Percentiles rank a stretch among this genome's conserved stretches.
Conservation (phyloP, 1,140 invertebrate genomes). For the Apocrypta bakeri region DNA sequence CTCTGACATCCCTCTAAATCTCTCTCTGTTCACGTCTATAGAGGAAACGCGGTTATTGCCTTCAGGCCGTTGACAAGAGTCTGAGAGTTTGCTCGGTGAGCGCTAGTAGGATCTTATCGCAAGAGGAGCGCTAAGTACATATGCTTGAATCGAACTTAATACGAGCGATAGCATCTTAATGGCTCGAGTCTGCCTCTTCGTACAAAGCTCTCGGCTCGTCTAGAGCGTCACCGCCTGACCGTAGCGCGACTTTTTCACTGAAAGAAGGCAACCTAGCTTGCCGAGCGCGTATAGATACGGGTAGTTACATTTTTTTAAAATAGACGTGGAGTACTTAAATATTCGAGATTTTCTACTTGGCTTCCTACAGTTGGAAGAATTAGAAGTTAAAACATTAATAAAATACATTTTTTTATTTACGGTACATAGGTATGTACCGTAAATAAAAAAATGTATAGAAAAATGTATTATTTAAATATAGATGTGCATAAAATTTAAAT, state of each 20-base stretch:
- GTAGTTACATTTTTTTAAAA: background rate
- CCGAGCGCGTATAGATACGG: background rate
- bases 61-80: conserved; percentile 12
- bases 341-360: background rate
- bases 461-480: no score
- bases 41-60: conserved; percentile 5
- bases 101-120: conserved; percentile 53
- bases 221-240: background rate
- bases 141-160: conserved; percentile 62
- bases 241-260: conserved; percentile 31
- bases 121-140: conserved; percentile 57
- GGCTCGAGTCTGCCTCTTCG: conserved; percentile 13
- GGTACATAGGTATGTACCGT: no score
- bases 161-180: conserved; percentile 58
- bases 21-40: background rate
- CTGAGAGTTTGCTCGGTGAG: background rate
- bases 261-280: background rate
- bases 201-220: conserved; percentile 29
- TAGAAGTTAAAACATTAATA: no score
- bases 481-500: no score
- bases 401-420: no score
- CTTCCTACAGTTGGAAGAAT: background rate
- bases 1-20: background rate
- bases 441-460: no score
- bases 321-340: background rate